A percentile compares a stretch with the other conserved stretches of the same genome.
Conservation (phyloP, 2,888 invertebrate species). For the Pseudococcus viburni region DNA sequence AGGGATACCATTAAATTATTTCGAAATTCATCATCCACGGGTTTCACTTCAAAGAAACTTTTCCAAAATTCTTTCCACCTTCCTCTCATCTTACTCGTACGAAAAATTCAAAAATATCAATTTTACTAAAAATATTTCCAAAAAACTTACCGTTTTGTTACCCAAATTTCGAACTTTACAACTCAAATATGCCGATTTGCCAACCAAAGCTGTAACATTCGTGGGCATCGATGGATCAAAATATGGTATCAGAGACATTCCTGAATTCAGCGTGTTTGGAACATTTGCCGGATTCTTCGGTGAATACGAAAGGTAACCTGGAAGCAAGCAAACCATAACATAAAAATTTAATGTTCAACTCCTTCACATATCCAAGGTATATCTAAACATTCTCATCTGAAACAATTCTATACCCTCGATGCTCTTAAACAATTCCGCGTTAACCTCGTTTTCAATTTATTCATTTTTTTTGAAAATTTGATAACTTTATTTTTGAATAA, state of each 20-base stretch:
- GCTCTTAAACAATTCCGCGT: conserved; percentile 20
- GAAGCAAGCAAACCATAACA: not conserved
- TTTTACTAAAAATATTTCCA: not conserved
- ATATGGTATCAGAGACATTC: conserved; percentile 62
- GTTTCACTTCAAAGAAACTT: not conserved
- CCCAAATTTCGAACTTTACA: conserved; percentile 64
- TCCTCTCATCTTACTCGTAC: not conserved
- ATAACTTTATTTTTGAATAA: conserved; percentile 52
- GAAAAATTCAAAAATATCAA: not conserved
- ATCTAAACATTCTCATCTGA: conserved; percentile 18
- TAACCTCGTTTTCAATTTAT: conserved; percentile 35
- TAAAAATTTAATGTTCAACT: not conserved
- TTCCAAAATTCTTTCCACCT: not conserved
- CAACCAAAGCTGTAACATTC: conserved; percentile 62
- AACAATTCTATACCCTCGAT: conserved; percentile 14
- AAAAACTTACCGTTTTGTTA: conserved; percentile 65
- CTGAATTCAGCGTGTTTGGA: conserved; percentile 59
- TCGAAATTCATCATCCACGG: not conserved
- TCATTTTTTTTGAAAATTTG: conserved; percentile 46
- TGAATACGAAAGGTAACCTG: conserved; percentile 54
- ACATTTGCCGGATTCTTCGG: conserved; percentile 35
- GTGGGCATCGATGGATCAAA: conserved; percentile 61
- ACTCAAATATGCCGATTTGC: conserved; percentile 58
- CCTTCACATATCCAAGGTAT: not conserved
- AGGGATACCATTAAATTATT: not conserved